Evolutionary conservation across 2,888 invertebrate genomes (phyloP).

Genomic region (Scaptomyza parva): DNA sequence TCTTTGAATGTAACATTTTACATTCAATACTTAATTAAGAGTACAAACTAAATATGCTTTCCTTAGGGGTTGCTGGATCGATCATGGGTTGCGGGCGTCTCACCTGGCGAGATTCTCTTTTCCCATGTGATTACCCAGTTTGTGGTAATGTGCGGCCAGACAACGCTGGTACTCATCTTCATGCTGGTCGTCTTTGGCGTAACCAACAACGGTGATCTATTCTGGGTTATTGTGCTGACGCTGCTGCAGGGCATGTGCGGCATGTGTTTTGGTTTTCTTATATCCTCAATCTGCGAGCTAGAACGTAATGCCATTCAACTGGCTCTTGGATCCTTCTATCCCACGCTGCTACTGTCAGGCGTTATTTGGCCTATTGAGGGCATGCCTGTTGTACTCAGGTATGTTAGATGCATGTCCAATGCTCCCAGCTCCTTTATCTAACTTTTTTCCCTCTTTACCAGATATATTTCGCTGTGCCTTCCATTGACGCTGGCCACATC

Average conservation of each 20-base stretch:
- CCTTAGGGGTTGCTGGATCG: conserved; percentile 92
- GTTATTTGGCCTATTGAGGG: conserved; percentile 99
- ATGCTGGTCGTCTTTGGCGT: conserved; percentile 96
- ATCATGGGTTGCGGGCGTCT: conserved; percentile 97
- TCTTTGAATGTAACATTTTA: not conserved
- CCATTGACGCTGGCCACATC: conserved; percentile 97
- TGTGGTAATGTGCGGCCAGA: conserved; percentile 97
- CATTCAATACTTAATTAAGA: not conserved
- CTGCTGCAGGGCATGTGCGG: conserved; percentile 96
- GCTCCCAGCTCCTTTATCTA: not conserved
- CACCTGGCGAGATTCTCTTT: conserved; percentile 95
- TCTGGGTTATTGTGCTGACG: conserved; percentile 93
- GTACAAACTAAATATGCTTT: not conserved
- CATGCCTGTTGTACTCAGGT: conserved; percentile 93
- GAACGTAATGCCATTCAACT: conserved; percentile 97
- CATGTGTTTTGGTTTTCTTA: conserved; percentile 98
- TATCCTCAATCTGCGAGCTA: conserved; percentile 95
- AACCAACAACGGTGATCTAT: conserved; percentile 94
- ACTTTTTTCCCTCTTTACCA: conserved; percentile 43
- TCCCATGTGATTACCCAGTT: conserved; percentile 98
- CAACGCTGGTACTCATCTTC: conserved; percentile 94
- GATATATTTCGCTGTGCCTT: conserved; percentile 92
- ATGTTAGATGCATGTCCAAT: conserved; percentile 18
- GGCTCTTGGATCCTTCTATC: conserved; percentile 97
- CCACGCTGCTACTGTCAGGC: conserved; percentile 95